These are phyloP conservation scores for Tyto alba DNA, from an alignment of 2,113 vertebrate genomes.

Conservation along the genomic window DNA sequence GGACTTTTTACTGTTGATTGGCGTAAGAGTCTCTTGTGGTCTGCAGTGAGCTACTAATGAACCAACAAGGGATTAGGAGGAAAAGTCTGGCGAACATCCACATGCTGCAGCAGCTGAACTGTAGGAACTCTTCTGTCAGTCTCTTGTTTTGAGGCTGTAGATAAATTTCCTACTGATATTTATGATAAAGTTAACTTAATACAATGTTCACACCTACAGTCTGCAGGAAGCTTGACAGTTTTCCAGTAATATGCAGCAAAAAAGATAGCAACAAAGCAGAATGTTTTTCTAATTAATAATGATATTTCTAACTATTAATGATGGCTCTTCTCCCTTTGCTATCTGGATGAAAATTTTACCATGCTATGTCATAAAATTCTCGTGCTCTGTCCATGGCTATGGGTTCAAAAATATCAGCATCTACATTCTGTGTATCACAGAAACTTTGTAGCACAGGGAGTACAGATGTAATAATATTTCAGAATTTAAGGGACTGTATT, in stretches of 20 bases:
- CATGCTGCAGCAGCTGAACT: constrained; percentile 9
- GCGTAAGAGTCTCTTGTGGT: neutral
- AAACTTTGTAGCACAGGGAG: neutral
- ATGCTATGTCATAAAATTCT: neutral
- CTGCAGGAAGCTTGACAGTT: neutral
- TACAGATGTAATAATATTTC: neutral
- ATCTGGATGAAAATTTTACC: neutral
- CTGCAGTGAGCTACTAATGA: constrained; percentile 47
- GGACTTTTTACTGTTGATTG: constrained; percentile 17
- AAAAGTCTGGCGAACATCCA: constrained; percentile 1
- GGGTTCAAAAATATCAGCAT: neutral
- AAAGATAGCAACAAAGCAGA: neutral
- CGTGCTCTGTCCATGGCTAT: neutral
- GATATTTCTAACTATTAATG: neutral
- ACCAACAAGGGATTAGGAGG: constrained; percentile 23
- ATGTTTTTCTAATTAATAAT: neutral
- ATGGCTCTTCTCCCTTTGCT: neutral
- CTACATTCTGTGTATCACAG: neutral
- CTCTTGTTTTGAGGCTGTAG: neutral
- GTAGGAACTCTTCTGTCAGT: constrained; percentile 17
- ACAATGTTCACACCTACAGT: neutral
- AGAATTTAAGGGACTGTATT: neutral
- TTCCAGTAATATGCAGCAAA: neutral
- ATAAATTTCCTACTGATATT: neutral
- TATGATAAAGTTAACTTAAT: neutral